Conservation (phyloP, 2,113 vertebrate species). For the Ifrita kowaldi region DNA sequence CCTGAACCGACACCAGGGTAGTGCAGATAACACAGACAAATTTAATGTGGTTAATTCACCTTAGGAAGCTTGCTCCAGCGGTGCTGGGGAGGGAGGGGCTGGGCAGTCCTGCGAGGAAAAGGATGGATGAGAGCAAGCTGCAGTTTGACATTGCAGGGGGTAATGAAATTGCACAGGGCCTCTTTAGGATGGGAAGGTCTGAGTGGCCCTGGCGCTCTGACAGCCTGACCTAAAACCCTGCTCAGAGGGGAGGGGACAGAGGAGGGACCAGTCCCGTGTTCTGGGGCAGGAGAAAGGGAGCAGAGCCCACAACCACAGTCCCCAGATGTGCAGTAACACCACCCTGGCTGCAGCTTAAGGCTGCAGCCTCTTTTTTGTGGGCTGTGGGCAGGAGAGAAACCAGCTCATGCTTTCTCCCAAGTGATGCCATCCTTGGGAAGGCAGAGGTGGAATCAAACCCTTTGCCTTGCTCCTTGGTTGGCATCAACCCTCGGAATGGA, state of each 20-base stretch:
- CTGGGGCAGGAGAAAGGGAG: background rate
- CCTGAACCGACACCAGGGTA: conserved; percentile 3
- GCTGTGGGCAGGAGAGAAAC: background rate
- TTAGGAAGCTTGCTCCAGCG: background rate
- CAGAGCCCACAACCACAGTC: background rate
- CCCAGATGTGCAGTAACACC: background rate
- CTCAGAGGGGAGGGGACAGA: background rate
- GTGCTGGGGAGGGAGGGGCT: conserved; percentile 15
- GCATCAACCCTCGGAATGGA: fast-evolving
- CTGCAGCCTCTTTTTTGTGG: background rate
- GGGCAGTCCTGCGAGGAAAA: conserved; percentile 47
- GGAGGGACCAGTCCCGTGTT: background rate
- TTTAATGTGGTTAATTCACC: conserved; percentile 48
- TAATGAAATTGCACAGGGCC: background rate
- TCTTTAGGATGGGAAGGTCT: background rate
- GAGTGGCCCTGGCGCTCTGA: background rate
- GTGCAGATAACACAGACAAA: conserved; percentile 49
- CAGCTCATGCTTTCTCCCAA: background rate
- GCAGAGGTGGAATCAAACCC: background rate
- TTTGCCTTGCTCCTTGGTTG: background rate
- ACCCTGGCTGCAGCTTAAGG: background rate
- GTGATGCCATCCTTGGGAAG: background rate
- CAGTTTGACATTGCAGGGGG: conserved; percentile 42
- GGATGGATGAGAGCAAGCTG: conserved; percentile 42
- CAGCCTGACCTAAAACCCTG: background rate